Conservation (phyloP, 2,113 vertebrate genomes). For the Hemiprocne comata region DNA sequence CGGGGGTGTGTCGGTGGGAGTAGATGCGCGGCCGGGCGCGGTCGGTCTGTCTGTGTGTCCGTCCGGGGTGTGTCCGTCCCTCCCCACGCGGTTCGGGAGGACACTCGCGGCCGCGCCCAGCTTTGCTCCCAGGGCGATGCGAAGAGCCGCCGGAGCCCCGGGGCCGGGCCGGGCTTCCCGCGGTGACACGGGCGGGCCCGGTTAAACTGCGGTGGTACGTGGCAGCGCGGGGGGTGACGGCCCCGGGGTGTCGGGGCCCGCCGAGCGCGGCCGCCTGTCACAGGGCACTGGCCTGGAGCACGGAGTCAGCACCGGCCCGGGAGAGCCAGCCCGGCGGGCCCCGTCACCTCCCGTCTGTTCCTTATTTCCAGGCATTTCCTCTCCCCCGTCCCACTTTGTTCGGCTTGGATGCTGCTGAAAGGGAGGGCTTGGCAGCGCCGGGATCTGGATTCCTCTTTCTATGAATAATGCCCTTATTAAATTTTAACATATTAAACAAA, state of each 20-base stretch:
- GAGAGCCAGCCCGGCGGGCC: not conserved
- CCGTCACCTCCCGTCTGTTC: constrained; percentile 25
- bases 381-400: constrained; percentile 60
- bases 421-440: constrained; percentile 57
- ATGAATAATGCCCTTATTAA: constrained; percentile 72
- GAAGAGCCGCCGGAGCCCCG: not conserved
- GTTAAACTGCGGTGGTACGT: not conserved
- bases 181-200: not conserved
- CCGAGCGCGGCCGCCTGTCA: not conserved
- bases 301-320: not conserved
- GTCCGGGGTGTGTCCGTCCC: not conserved
- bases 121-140: not conserved
- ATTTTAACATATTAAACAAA: constrained; percentile 52
- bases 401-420: constrained; percentile 68
- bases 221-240: constrained; percentile 2
- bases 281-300: not conserved
- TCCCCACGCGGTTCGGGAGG: not conserved
- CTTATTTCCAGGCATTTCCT: constrained; percentile 68
- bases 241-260: not conserved
- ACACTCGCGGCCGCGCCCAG: not conserved
- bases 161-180: not conserved
- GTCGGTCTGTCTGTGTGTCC: not conserved
- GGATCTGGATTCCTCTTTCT: constrained; percentile 61
- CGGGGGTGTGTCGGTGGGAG: not conserved
- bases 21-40: not conserved